phyloP scores from a whole-genome alignment of 2,888 invertebrate genomes.

The Heteropelma amictum region DNA sequence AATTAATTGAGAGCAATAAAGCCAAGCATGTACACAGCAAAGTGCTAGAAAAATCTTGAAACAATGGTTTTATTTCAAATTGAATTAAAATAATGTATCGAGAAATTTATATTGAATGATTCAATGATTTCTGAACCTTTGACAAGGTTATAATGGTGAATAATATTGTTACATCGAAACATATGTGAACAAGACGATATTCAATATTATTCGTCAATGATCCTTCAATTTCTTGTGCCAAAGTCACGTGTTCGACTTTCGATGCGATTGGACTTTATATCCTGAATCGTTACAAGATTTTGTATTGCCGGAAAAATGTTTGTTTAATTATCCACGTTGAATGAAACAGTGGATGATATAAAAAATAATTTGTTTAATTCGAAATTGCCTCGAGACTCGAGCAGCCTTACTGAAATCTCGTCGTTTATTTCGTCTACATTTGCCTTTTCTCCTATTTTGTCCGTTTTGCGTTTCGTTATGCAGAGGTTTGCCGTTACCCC shows the following conservation, averaged over 20 bases:
- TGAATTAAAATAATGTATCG: background rate
- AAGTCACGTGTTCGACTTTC: too few species aligned
- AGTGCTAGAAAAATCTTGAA: background rate
- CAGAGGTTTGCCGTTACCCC: background rate
- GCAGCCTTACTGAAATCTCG: background rate
- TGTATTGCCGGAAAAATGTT: too few species aligned
- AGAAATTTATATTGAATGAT: background rate
- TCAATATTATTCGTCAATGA: too few species aligned
- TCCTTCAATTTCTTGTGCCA: too few species aligned
- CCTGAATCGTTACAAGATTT: too few species aligned
- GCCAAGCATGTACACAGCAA: too few species aligned
- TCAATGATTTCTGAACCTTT: too few species aligned
- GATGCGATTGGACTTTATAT: too few species aligned
- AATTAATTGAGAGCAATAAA: too few species aligned
- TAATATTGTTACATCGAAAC: too few species aligned
- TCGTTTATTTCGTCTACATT: background rate
- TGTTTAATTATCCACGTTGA: background rate
- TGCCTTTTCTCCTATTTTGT: background rate
- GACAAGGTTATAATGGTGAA: too few species aligned
- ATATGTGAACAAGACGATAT: too few species aligned
- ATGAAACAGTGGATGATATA: background rate
- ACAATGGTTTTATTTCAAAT: background rate
- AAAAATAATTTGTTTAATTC: background rate
- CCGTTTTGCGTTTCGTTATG: background rate
- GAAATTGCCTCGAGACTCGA: background rate